Evolutionary conservation across 2,113 vertebrate genomes (phyloP), one percentile per base, ranked within the genome.

Genomic region (Leptobrachium ailaonicum): DNA sequence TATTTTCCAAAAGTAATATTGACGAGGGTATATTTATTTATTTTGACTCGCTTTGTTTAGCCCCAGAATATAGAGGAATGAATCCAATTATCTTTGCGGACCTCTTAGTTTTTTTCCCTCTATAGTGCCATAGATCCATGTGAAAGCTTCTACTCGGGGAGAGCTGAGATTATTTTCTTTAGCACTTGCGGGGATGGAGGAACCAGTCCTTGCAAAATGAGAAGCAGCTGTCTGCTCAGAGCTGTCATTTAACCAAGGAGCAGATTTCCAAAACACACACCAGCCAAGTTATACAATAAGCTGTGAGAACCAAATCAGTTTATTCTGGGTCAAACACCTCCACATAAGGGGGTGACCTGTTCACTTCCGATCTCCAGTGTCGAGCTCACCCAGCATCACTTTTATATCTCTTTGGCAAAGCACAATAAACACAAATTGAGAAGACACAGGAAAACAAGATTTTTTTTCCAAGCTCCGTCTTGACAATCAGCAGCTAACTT

Each of bases 121-220:
- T 32, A 32, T 86, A 82, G 88, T 90, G 86, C 86, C 89, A 86
- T 41, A 42, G 45, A 66, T 88, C 87, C 88, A 88, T 84, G 87
- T 87, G 90, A 90, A 92, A 93, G 90, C 87, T 79, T 90, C 88
- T 89, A 91, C 88, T 89, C 89, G 83, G 89, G 89, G 89, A 91
- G 90, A 85, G 88, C 85, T 84, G 85, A 91, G 91, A 92, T 94
- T 93, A 92, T 94, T 94, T 93, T 93, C 90, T 92, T 93, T 93
- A 91, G 88, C 92, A 92, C 91, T 93, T 90, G 88, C 63, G 76
- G 90, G 89, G 89, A 92, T 91, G 90, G 90, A 89, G 90, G 91
- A 93, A 85, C 90, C 74, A 89, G 87, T 91, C 93, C 90, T 90
- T 92, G 92, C 87, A 84, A 92, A 94, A 95, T 94, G 90, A 92